phyloP scores from a whole-genome alignment of 1,140 invertebrate genomes.

The Drosophila punjabiensis region DNA sequence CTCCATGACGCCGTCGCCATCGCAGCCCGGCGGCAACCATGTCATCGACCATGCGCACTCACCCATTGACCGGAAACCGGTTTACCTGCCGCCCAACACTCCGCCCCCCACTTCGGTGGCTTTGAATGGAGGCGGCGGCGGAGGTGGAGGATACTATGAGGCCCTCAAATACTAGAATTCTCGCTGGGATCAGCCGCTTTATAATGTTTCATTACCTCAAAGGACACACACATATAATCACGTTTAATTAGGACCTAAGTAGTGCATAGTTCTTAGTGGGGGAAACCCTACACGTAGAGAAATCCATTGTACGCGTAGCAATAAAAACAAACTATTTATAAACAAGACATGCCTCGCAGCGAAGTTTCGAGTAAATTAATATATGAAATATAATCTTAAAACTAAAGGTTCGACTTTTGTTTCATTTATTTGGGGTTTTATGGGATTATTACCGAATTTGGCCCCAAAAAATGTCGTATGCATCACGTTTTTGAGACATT shows the following conservation, averaged over 20 bases:
- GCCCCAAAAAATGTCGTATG: no score
- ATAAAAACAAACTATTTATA: constrained; percentile 44
- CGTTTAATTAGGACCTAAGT: constrained; percentile 57
- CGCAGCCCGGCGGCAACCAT: constrained; percentile 70
- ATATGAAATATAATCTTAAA: constrained; percentile 9
- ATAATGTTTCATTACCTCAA: constrained; percentile 69
- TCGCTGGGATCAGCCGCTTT: background rate
- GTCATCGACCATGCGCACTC: constrained; percentile 54
- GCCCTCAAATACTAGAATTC: constrained; percentile 67
- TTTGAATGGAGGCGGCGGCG: constrained; percentile 44
- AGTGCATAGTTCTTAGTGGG: constrained; percentile 53
- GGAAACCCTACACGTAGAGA: constrained; percentile 33
- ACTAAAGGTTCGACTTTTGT: background rate
- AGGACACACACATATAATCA: constrained; percentile 56
- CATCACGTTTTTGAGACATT: no score
- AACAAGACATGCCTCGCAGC: constrained; percentile 33
- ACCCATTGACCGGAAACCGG: constrained; percentile 77
- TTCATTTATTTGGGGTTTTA: background rate
- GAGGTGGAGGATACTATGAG: constrained; percentile 70
- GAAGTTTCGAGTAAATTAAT: constrained; percentile 12
- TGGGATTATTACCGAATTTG: background rate
- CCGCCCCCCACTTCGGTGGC: constrained; percentile 66
- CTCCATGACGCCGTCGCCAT: constrained; percentile 75
- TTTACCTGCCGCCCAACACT: constrained; percentile 76
- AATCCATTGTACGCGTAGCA: constrained; percentile 32